These are phyloP conservation scores for Diacarnus erythraeanus DNA, from an alignment of 37 sponge, comb jelly and placozoan genomes.

Conservation along the genomic window DNA sequence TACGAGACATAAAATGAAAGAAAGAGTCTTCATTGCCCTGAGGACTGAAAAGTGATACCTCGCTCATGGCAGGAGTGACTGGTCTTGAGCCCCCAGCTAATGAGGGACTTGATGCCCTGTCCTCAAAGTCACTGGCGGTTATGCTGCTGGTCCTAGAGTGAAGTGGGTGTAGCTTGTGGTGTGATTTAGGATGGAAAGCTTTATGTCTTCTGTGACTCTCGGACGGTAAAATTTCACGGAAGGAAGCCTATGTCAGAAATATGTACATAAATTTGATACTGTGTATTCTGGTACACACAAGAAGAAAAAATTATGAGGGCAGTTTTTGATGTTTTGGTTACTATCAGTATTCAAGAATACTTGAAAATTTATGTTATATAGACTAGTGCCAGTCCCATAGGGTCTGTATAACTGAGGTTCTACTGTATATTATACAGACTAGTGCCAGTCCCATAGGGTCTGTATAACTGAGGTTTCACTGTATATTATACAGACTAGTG, in stretches of 20 bases:
- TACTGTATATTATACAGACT: too few species aligned
- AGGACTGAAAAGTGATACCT: slow-evolving; percentile 22
- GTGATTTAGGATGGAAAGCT: not conserved
- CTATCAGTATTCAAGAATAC: not conserved
- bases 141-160: not conserved
- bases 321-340: not conserved
- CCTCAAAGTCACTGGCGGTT: slow-evolving; percentile 24
- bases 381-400: too few species aligned
- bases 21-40: slow-evolving; percentile 41
- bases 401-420: too few species aligned
- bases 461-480: too few species aligned
- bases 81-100: slow-evolving; percentile 1
- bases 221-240: slow-evolving; percentile 79
- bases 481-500: too few species aligned
- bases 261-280: not conserved
- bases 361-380: too few species aligned
- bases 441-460: too few species aligned
- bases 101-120: slow-evolving; percentile 11
- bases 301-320: not conserved
- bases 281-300: not conserved
- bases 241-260: slow-evolving; percentile 37
- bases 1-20: slow-evolving; percentile 61
- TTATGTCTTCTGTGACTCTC: slow-evolving; percentile 66
- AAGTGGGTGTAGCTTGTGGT: not conserved
- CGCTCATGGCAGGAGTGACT: slow-evolving; percentile 11